phyloP scores from a whole-genome alignment of 92 coral and sea anemone species.

The Actinostola sp. region DNA sequence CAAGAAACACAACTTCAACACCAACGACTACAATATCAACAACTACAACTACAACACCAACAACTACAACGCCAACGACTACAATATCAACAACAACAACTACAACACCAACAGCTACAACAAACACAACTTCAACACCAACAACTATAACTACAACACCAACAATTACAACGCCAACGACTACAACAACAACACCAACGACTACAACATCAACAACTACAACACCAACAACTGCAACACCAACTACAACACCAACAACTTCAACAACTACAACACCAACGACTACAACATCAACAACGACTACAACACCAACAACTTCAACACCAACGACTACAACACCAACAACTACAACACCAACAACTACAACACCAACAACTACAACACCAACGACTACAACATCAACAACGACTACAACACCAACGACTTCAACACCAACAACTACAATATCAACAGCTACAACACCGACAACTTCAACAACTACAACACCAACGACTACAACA shows the following conservation, averaged over 20 bases:
- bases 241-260: not conserved
- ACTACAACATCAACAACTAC: constrained; percentile 8
- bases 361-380: not conserved
- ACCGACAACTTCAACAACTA: not conserved
- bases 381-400: constrained; percentile 3
- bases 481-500: constrained; percentile 4
- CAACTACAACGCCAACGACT: not conserved
- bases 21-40: not conserved
- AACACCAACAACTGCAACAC: not conserved
- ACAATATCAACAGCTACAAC: not conserved
- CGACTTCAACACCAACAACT: not conserved
- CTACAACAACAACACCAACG: not conserved
- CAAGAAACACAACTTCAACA: not conserved
- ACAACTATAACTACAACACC: not conserved
- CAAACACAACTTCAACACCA: not conserved
- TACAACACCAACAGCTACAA: not conserved
- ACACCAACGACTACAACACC: not conserved
- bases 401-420: not conserved
- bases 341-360: not conserved
- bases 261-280: constrained; percentile 3
- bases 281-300: not conserved
- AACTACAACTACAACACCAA: not conserved
- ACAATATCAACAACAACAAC: constrained; percentile 6
- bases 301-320: not conserved
- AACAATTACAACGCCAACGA: not conserved